A percentile compares a stretch with the other conserved stretches of the same genome.
These are phyloP conservation scores for Entomobrya multifasciata DNA, from an alignment of 2,888 invertebrate genomes.

Conservation along the genomic window DNA sequence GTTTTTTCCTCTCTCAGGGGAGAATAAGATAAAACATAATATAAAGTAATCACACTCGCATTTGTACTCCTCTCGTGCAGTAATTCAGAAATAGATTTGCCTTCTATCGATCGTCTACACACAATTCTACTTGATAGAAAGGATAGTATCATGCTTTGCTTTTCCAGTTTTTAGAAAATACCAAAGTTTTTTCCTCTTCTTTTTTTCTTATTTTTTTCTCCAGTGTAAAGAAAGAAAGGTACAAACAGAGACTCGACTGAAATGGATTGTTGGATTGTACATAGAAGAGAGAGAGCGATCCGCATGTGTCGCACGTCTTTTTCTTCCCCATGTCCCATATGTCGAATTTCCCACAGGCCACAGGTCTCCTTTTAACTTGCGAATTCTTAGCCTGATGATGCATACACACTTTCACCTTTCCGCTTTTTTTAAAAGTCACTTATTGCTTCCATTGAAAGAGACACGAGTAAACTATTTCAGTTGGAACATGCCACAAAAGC, in stretches of 20 bases:
- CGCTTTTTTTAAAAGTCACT: slow-evolving; percentile 11
- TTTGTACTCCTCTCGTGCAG: slow-evolving; percentile 43
- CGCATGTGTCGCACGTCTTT: slow-evolving; percentile 68
- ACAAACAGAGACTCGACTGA: no score
- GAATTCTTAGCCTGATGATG: slow-evolving; percentile 58
- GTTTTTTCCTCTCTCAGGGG: not conserved
- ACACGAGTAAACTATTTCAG: slow-evolving; percentile 36
- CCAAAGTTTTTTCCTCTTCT: slow-evolving; percentile 28
- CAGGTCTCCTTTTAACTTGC: slow-evolving; percentile 64
- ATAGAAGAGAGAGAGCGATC: slow-evolving; percentile 12
- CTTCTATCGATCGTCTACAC: slow-evolving; percentile 62
- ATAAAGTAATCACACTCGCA: slow-evolving; percentile 68
- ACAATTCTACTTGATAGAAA: slow-evolving; percentile 40
- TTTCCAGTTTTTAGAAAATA: no score
- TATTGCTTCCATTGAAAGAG: not conserved
- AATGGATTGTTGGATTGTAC: no score
- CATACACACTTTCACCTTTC: slow-evolving; percentile 45
- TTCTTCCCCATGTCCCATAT: slow-evolving; percentile 62
- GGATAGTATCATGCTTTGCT: no score
- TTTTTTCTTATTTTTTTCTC: slow-evolving; percentile 11
- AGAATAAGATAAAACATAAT: slow-evolving; percentile 23
- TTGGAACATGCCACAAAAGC: slow-evolving; percentile 21
- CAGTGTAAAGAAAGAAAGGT: not conserved
- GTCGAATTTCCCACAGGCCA: slow-evolving; percentile 74
- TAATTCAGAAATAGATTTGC: slow-evolving; percentile 73